These are phyloP conservation scores for Eupelmus urozonus DNA, from an alignment of 2,888 invertebrate species.

Conservation along the genomic window DNA sequence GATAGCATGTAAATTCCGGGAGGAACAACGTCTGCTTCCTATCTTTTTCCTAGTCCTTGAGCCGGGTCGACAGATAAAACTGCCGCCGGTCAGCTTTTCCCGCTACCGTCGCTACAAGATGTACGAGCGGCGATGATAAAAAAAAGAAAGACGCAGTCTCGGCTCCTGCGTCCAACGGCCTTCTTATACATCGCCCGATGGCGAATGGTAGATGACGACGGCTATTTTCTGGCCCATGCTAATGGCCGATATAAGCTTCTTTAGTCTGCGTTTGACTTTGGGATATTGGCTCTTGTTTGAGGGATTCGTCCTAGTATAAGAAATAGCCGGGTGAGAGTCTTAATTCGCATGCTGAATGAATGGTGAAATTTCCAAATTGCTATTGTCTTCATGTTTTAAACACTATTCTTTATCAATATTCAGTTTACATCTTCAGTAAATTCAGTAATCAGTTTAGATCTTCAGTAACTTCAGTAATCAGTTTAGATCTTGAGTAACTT, in stretches of 20 bases:
- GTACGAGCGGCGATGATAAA: slow-evolving; percentile 32
- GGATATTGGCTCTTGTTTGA: no score
- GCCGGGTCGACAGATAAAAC: neutral
- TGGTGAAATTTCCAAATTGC: no score
- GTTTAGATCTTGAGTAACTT: no score
- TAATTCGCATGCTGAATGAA: no score
- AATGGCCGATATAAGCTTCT: slow-evolving; percentile 37
- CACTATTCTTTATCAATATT: no score
- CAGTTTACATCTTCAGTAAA: no score
- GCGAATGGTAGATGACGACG: slow-evolving; percentile 31
- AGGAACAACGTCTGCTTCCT: neutral
- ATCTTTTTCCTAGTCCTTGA: neutral
- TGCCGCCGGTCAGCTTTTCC: slow-evolving; percentile 16
- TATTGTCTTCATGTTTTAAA: no score
- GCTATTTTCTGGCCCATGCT: slow-evolving; percentile 31
- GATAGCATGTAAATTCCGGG: neutral
- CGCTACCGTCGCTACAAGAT: slow-evolving; percentile 12
- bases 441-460: no score
- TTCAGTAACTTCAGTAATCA: no score
- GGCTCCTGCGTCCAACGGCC: slow-evolving; percentile 49
- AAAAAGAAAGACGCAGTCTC: slow-evolving; percentile 10
- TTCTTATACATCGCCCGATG: slow-evolving; percentile 21
- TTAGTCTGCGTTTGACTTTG: slow-evolving; percentile 24
- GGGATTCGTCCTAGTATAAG: no score
- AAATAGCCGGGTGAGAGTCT: no score